Evolutionary conservation across 2,797 vertebrate species (phyloP).

Genomic region (Podarcis siculus): DNA sequence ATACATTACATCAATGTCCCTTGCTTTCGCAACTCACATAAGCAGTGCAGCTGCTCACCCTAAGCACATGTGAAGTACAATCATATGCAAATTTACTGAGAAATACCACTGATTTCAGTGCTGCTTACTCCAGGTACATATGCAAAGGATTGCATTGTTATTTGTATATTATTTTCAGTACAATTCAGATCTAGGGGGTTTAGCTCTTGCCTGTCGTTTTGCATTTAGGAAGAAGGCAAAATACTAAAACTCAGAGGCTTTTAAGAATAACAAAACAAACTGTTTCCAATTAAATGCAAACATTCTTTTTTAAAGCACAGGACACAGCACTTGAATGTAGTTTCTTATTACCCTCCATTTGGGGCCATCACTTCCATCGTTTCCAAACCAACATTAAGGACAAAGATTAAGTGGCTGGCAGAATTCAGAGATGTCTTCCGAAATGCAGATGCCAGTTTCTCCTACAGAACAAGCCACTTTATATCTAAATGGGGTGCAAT

Average conservation of each 20-base stretch:
- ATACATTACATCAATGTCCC: background rate
- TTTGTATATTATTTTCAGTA: background rate
- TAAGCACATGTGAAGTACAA: background rate
- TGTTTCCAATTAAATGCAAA: background rate
- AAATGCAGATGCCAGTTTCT: background rate
- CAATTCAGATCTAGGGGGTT: background rate
- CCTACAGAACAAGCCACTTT: background rate
- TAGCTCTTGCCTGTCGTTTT: background rate
- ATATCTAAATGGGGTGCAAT: constrained; percentile 3
- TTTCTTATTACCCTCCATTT: background rate
- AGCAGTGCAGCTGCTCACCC: background rate
- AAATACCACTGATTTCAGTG: no score
- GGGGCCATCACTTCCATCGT: background rate
- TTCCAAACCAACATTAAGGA: background rate
- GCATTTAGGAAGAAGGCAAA: background rate
- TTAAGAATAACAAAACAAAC: background rate
- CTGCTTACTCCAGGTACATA: background rate
- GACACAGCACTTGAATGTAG: background rate
- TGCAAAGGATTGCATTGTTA: background rate
- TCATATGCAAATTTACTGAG: background rate
- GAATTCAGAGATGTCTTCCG: background rate
- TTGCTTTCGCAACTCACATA: background rate
- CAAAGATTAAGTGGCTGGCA: background rate
- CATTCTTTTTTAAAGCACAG: background rate
- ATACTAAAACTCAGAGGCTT: background rate